These are phyloP conservation scores for Tinamus major DNA, from an alignment of 2,797 vertebrate genomes.

Conservation along the genomic window DNA sequence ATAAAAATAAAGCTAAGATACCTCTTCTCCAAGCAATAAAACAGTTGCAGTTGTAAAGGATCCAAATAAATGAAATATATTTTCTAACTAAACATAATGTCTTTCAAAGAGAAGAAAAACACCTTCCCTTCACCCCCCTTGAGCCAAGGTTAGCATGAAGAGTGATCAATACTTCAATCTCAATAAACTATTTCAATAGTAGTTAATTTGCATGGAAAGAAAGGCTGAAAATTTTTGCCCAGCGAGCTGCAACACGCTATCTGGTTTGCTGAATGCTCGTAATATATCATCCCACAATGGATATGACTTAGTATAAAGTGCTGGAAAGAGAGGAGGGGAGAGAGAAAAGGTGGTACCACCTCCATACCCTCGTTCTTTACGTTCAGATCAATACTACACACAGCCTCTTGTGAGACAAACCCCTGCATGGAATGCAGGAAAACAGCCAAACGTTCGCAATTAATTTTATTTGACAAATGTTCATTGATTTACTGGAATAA, in stretches of 20 bases:
- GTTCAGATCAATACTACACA: conserved; percentile 83
- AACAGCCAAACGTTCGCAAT: conserved; percentile 64
- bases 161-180: conserved; percentile 93
- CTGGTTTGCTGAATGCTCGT: conserved; percentile 78
- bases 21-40: conserved; percentile 88
- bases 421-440: conserved; percentile 67
- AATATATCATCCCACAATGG: conserved; percentile 87
- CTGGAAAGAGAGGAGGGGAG: neutral
- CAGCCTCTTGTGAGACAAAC: conserved; percentile 57
- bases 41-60: conserved; percentile 80
- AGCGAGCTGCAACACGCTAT: conserved; percentile 83
- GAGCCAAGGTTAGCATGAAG: conserved; percentile 84
- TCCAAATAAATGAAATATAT: conserved; percentile 79
- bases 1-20: conserved; percentile 94
- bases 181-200: conserved; percentile 92
- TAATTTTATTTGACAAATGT: conserved; percentile 76
- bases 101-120: conserved; percentile 75
- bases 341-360: conserved; percentile 54
- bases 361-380: conserved; percentile 75
- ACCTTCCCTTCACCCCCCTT: conserved; percentile 73
- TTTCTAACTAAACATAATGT: conserved; percentile 82
- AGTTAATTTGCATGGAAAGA: conserved; percentile 84
- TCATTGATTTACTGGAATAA: conserved; percentile 72
- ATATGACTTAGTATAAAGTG: conserved; percentile 76
- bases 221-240: conserved; percentile 81